Evolutionary conservation across 2,113 vertebrate species (phyloP).

Genomic region (Gracilinanus agilis): DNA sequence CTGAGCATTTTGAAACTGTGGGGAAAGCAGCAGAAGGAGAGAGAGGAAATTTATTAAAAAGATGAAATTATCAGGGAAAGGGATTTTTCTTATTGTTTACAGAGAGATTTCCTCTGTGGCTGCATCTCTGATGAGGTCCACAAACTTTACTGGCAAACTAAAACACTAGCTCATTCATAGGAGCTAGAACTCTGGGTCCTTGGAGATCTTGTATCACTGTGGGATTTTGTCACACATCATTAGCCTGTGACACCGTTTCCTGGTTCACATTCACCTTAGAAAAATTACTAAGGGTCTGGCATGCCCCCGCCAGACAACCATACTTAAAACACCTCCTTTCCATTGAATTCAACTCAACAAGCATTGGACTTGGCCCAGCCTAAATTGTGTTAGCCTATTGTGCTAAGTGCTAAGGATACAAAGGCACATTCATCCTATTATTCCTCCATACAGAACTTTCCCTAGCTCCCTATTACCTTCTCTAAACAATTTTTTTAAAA

Average conservation of each 20-base stretch:
- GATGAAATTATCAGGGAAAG: background rate
- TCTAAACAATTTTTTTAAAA: background rate
- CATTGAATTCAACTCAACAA: background rate
- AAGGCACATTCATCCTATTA: background rate
- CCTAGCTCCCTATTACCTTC: background rate
- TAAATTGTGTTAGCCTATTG: background rate
- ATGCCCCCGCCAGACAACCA: background rate
- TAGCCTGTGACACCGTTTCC: background rate
- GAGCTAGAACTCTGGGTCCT: background rate
- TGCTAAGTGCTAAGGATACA: background rate
- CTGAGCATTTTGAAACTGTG: background rate
- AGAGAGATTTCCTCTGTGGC: background rate
- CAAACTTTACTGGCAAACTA: background rate
- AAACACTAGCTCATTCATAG: background rate
- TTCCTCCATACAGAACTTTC: background rate
- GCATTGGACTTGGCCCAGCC: background rate
- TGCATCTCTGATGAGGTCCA: background rate
- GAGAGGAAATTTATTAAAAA: background rate
- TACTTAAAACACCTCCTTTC: background rate
- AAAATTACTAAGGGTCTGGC: background rate
- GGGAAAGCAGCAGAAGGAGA: background rate
- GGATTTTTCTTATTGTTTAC: background rate
- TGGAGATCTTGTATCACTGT: background rate
- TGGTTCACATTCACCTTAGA: background rate
- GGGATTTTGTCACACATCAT: slow-evolving; percentile 4